phyloP scores from a whole-genome alignment of 2,797 vertebrate species.

The Sebastes elongatus region DNA sequence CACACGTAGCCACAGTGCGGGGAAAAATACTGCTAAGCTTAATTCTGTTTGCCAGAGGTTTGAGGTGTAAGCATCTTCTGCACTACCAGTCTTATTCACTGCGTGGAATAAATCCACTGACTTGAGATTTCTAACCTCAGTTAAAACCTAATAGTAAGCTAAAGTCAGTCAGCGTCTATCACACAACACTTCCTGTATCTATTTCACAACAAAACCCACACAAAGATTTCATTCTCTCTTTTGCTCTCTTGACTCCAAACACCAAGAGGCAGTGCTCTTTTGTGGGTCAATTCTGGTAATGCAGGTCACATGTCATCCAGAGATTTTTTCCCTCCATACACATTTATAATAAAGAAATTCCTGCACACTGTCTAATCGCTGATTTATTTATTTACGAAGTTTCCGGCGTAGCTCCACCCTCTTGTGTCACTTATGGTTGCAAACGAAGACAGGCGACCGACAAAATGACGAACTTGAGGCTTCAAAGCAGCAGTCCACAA shows the following conservation, averaged over 20 bases:
- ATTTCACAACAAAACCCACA: not conserved
- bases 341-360: not conserved
- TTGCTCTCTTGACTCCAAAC: not conserved
- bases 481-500: no score
- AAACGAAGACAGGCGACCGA: no score
- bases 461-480: no score
- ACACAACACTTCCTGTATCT: not conserved
- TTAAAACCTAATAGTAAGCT: not conserved
- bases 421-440: no score
- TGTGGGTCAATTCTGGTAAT: not conserved
- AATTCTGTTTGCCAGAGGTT: not conserved
- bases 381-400: not conserved
- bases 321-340: not conserved
- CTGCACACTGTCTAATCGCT: not conserved
- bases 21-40: not conserved
- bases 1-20: not conserved
- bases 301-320: not conserved
- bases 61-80: not conserved
- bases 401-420: not conserved
- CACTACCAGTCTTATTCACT: not conserved
- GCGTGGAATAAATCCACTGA: not conserved
- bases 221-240: not conserved
- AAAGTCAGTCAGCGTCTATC: not conserved
- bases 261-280: not conserved
- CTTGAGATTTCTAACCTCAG: not conserved